Evolutionary conservation across 2,113 vertebrate genomes (phyloP).

Genomic region (Hepsetus odoe): DNA sequence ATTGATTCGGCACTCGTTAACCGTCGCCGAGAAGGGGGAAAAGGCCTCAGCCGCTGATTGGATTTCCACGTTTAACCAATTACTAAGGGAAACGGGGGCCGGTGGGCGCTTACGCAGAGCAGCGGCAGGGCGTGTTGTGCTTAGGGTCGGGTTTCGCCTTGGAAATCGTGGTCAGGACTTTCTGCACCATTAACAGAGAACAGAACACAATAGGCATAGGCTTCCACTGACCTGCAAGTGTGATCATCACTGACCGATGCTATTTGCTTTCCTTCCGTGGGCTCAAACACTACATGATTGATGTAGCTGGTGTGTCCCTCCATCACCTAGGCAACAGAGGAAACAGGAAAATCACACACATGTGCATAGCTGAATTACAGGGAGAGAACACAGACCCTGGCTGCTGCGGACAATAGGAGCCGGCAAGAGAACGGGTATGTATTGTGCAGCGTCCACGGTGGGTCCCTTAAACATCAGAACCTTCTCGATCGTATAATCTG

Average conservation of each 20-base stretch:
- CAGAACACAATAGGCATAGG: slow-evolving; percentile 66
- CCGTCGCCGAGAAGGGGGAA: slow-evolving; percentile 23
- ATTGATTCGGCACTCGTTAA: slow-evolving; percentile 45
- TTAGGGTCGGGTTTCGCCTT: slow-evolving; percentile 74
- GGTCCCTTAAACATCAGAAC: neutral
- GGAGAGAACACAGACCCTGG: neutral
- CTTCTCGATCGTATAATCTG: neutral
- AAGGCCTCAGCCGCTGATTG: slow-evolving; percentile 70
- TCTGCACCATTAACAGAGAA: slow-evolving; percentile 81
- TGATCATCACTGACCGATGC: slow-evolving; percentile 97
- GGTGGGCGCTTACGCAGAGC: slow-evolving; percentile 66
- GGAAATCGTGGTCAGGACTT: slow-evolving; percentile 74
- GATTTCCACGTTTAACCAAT: slow-evolving; percentile 81
- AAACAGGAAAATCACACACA: slow-evolving; percentile 54
- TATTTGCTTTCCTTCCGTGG: slow-evolving; percentile 88
- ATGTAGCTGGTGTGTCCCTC: slow-evolving; percentile 92
- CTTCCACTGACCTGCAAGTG: slow-evolving; percentile 89
- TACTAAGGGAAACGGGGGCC: slow-evolving; percentile 69
- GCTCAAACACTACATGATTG: slow-evolving; percentile 93
- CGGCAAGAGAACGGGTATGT: neutral
- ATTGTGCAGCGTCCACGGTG: neutral
- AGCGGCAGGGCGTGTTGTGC: slow-evolving; percentile 71
- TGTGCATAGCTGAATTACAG: slow-evolving; percentile 11
- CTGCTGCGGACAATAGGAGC: neutral
- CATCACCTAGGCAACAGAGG: slow-evolving; percentile 77